A percentile compares a stretch with the other conserved stretches of the same genome.
Conservation (phyloP, 2,113 vertebrate genomes). For the Brachyistius frenatus region DNA sequence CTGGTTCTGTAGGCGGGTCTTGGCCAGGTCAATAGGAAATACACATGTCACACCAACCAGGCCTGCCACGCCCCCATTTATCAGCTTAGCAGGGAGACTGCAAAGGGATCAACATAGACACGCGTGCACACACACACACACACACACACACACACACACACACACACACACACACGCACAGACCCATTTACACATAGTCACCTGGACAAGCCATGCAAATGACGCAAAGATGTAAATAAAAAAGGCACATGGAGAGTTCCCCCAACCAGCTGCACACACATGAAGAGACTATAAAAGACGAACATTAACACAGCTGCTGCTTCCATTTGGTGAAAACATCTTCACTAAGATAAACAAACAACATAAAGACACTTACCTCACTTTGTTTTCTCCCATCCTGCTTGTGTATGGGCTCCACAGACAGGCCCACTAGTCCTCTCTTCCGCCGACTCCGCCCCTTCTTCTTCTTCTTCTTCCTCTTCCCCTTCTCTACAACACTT, state of each 20-base stretch:
- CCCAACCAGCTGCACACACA: not conserved
- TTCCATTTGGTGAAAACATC: not conserved
- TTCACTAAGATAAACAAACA: slow-evolving; percentile 12
- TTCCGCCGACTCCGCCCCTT: slow-evolving; percentile 7
- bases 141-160: slow-evolving; percentile 36
- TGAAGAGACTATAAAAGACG: not conserved
- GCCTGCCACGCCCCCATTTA: slow-evolving; percentile 92
- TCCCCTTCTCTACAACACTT: slow-evolving; percentile 25
- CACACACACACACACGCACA: slow-evolving; percentile 38
- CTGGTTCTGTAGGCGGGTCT: slow-evolving; percentile 94
- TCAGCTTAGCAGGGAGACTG: slow-evolving; percentile 90
- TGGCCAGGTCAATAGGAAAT: slow-evolving; percentile 93
- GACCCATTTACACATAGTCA: slow-evolving; percentile 38
- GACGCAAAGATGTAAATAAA: slow-evolving; percentile 12
- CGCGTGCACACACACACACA: slow-evolving; percentile 36
- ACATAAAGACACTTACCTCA: slow-evolving; percentile 67
- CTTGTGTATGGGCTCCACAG: slow-evolving; percentile 59
- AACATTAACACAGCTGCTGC: slow-evolving; percentile 14
- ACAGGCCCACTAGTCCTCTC: slow-evolving; percentile 39
- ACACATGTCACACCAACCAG: slow-evolving; percentile 93
- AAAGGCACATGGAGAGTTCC: not conserved
- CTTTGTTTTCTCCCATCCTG: slow-evolving; percentile 82
- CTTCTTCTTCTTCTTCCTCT: slow-evolving; percentile 20
- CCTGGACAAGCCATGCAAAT: slow-evolving; percentile 8
- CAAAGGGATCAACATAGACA: slow-evolving; percentile 63